Evolutionary conservation across 2,797 vertebrate species (phyloP), one percentile per base, ranked within the genome.

Genomic region (Cryptoprocta ferox): DNA sequence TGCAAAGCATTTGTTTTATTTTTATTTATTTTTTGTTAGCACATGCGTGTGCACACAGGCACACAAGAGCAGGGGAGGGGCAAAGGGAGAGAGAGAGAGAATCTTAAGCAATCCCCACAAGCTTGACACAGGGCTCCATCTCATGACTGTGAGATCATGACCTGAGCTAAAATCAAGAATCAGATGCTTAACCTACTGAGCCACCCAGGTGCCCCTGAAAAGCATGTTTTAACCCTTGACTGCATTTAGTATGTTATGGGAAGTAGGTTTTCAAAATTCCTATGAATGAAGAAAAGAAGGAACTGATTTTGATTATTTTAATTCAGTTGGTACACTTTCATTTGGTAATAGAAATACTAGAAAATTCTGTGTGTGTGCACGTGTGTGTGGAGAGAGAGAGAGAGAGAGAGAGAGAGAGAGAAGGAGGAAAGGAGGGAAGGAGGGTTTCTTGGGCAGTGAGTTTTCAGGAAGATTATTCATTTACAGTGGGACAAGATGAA

Each of bases 231-330:
- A 82, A 75, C 6, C 24, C 8, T 39, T 50, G 53, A 50, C 15
- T 83, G 45, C 9, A 26, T n/a, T 93, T 85, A 82, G 50, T 10
- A 16, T 85, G 53, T 84, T 42, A 68, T 42, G 42, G 70, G 76
- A 87, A 87, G 48, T 83, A 28, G 19, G 10, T 86, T 97, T 91
- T 94, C 48, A 63, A 10, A 92, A 92, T 82, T 89, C 4, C 24
- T 93, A 82, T 75, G 68, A 93, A 71, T 35, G 42, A 94, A 94
- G 86, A 48, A 61, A 92, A 88, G n/a, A 61, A 79, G 9, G 21
- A 81, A 75, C 7, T n/a, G 26, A 83, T 95, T 84, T 93, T 71
- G 71, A 66, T 93, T 76, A 76, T 96, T 91, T 94, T 91, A 50
- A 13, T 92, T 71, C 81, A 82, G 14, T 11, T 79, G 70, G 14